These are phyloP conservation scores for Drosophila obscura DNA, from an alignment of 1,140 invertebrate species.

Conservation along the genomic window DNA sequence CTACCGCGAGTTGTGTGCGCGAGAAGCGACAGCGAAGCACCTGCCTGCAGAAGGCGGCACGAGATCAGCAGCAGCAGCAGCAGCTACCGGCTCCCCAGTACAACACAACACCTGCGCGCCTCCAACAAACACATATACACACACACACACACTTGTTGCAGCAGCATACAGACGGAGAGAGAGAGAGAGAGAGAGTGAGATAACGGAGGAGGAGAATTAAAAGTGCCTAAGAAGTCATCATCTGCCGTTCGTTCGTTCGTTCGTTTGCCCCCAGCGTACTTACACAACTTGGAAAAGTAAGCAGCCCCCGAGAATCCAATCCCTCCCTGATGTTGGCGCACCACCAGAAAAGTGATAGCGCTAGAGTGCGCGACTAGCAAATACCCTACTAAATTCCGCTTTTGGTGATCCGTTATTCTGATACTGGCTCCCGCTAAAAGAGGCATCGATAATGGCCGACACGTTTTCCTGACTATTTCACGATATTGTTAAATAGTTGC, in stretches of 20 bases:
- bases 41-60: constrained; percentile 45
- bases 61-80: constrained; percentile 41
- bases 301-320: constrained; percentile 4
- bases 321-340: too few relatives aligned
- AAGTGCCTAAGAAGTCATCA: constrained; percentile 44
- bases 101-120: constrained; percentile 38
- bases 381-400: too few relatives aligned
- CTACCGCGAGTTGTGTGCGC: constrained; percentile 18
- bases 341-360: too few relatives aligned
- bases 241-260: constrained; percentile 16
- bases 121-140: constrained; percentile 23
- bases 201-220: constrained; percentile 13
- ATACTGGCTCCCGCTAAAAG: too few relatives aligned
- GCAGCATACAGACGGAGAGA: constrained; percentile 32
- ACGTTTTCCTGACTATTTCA: too few relatives aligned
- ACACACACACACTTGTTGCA: constrained; percentile 65
- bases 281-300: constrained; percentile 42
- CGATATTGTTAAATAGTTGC: too few relatives aligned
- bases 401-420: too few relatives aligned
- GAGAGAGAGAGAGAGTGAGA: background rate
- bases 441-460: too few relatives aligned
- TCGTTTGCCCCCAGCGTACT: too few relatives aligned
- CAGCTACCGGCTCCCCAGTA: constrained; percentile 44
- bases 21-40: constrained; percentile 35
- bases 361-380: too few relatives aligned